Evolutionary conservation across 2,113 vertebrate species (phyloP).

Genomic region (Coregonus clupeaformis): DNA sequence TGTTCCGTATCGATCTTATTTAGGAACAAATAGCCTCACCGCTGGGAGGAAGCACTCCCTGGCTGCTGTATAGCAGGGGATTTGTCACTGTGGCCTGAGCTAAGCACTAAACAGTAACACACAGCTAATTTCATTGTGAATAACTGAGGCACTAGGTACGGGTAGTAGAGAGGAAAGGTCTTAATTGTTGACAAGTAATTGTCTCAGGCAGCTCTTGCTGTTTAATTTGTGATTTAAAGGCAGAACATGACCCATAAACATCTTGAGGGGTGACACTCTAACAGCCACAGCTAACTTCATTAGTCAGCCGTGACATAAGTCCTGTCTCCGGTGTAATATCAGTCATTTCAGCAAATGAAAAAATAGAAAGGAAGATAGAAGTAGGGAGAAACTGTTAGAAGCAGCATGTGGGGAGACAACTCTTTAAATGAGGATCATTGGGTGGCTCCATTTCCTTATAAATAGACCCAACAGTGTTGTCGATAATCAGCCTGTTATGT

Average conservation of each 20-base stretch:
- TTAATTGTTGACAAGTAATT: constrained; percentile 26
- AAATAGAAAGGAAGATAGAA: not conserved
- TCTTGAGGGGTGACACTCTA: constrained; percentile 12
- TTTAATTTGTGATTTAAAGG: constrained; percentile 25
- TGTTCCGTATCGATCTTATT: constrained; percentile 66
- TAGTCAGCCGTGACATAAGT: not conserved
- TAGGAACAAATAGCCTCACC: constrained; percentile 51
- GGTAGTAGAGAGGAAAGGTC: not conserved
- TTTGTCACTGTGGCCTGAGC: constrained; percentile 43
- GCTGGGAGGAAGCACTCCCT: constrained; percentile 28
- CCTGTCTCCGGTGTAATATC: not conserved
- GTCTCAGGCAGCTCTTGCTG: constrained; percentile 21
- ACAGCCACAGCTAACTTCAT: constrained; percentile 15
- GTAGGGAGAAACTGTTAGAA: not conserved
- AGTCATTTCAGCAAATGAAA: not conserved
- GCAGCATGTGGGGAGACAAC: not conserved
- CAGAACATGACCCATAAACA: constrained; percentile 28
- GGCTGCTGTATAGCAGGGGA: constrained; percentile 22
- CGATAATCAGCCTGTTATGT: constrained; percentile 3
- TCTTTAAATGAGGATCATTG: not conserved
- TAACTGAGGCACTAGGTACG: constrained; percentile 21
- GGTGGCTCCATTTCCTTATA: not conserved
- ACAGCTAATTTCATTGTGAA: constrained; percentile 36
- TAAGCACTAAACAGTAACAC: constrained; percentile 25
- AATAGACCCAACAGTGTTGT: not conserved